These are phyloP conservation scores for Myotis daubentonii DNA, from an alignment of 2,797 vertebrate genomes.

Conservation along the genomic window DNA sequence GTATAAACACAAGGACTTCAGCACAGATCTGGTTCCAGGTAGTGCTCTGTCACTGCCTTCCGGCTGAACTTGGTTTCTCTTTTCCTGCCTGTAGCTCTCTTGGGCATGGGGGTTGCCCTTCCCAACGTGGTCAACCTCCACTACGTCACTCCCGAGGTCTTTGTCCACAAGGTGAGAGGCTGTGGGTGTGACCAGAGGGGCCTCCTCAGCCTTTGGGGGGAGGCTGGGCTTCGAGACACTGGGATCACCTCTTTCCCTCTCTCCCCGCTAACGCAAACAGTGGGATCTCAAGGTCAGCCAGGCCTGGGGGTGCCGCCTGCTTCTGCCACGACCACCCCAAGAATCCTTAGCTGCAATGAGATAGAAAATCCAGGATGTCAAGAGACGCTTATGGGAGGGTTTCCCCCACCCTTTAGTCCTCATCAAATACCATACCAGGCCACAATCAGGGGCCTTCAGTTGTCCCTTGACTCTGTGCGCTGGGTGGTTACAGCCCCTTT, in stretches of 20 bases:
- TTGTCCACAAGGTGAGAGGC: conserved; percentile 72
- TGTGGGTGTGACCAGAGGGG: neutral
- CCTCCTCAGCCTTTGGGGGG: neutral
- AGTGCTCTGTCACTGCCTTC: rapidly evolving
- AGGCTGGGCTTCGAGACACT: neutral
- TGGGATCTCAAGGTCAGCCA: neutral
- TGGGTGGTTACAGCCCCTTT: neutral
- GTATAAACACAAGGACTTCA: neutral
- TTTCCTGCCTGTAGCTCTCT: conserved; percentile 58
- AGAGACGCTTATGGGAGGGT: neutral
- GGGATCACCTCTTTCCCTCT: neutral
- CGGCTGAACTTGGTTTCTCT: neutral
- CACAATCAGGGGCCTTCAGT: neutral
- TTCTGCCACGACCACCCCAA: neutral
- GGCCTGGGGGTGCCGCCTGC: neutral
- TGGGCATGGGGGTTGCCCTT: conserved; percentile 70
- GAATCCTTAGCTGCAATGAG: neutral
- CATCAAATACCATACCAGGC: neutral
- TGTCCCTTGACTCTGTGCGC: neutral
- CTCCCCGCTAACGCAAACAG: neutral
- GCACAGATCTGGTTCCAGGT: neutral
- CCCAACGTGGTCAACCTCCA: conserved; percentile 62
- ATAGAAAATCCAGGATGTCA: neutral
- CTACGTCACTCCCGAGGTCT: conserved; percentile 45
- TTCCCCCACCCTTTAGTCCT: neutral